Evolutionary conservation across 2,797 vertebrate species (phyloP), one percentile per base, ranked within the genome.

Genomic region (Toxotes lorentzi): DNA sequence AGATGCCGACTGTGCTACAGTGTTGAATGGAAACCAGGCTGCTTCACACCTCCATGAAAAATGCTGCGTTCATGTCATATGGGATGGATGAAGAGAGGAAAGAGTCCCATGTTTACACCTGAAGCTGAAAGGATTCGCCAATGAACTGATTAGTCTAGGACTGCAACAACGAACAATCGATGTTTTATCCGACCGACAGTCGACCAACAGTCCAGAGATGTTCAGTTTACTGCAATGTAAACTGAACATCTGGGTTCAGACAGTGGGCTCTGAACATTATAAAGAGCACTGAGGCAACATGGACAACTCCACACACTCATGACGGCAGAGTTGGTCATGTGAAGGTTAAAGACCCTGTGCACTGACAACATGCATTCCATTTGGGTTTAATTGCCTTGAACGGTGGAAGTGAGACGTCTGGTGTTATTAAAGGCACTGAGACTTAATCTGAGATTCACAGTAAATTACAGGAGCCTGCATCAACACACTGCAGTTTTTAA

Each of bases 1-100:
- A 24, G 68, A 32, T 1, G 23, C 21, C 2, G 16, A 62, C 53
- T 48, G 47, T 38, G 62, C 72, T 48, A 3, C 32, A n/a, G 61
- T 7, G n/a, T 21, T 70, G 27, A 1, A 43, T 17, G 23, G 38
- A 59, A 69, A 50, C 51, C 60, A 53, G 61, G 35, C 13, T 4
- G 5, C 0, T 50, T 14, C 41, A 45, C 57, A 16, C 54, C 48
- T 59, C 32, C 35, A 21, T 7, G 35, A 24, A 53, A 12, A 3
- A 70, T 0, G 23, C 51, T 32, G 7, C 76, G n/a, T 56, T 79
- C 61, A 35, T 3, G 51, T 66, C 67, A 68, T 2, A 13, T 17
- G 4, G n/a, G 54, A 54, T 7, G 4, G n/a, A 70, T 8, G 4
- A 23, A 0, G 21, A 11, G 13, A 24, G 2, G 13, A 19, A 14